Conservation (phyloP, 2,113 vertebrate genomes). For the Zosterops hypoxanthus region DNA sequence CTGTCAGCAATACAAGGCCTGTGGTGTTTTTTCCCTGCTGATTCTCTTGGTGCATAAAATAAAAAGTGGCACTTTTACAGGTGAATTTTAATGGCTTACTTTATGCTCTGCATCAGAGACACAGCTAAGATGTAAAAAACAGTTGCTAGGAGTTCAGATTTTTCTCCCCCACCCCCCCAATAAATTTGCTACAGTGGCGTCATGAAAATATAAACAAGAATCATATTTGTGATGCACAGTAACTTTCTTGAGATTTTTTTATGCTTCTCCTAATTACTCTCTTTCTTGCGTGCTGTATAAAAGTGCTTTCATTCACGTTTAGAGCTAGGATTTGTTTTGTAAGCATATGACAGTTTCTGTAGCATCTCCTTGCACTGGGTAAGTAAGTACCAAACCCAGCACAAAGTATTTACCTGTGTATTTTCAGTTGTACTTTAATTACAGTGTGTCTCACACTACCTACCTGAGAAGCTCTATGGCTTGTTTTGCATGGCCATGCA, state of each 20-base stretch:
- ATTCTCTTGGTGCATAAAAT: not conserved
- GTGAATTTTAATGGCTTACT: not conserved
- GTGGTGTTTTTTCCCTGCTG: not conserved
- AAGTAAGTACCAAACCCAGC: not conserved
- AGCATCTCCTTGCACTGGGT: not conserved
- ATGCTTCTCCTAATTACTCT: not conserved
- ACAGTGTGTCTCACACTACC: not conserved
- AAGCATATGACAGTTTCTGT: not conserved
- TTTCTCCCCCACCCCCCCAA: not conserved
- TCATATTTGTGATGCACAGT: not conserved
- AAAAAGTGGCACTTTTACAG: not conserved
- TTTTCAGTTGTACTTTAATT: not conserved
- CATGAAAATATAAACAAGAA: not conserved
- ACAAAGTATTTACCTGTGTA: not conserved
- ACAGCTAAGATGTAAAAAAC: not conserved
- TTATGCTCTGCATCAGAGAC: not conserved
- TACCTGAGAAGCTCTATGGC: not conserved
- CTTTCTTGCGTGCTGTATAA: not conserved
- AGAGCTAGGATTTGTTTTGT: not conserved
- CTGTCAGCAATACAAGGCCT: not conserved
- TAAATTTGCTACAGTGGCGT: not conserved
- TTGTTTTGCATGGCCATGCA: not conserved
- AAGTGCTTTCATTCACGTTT: not conserved
- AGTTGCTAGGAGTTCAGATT: not conserved
- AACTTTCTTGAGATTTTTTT: not conserved